phyloP scores from a whole-genome alignment of 2,797 vertebrate species.

The Spinibarbus caldwelli region DNA sequence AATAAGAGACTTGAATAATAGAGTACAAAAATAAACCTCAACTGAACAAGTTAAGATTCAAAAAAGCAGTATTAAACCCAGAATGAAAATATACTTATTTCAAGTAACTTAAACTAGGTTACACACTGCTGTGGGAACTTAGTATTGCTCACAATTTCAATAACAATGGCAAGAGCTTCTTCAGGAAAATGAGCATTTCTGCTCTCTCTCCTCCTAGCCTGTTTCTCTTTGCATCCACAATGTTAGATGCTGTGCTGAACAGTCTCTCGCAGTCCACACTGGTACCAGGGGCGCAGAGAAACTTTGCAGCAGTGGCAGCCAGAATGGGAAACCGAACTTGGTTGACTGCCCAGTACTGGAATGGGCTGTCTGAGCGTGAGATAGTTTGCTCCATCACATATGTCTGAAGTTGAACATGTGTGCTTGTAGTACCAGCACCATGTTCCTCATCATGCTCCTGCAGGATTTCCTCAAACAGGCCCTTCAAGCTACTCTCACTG shows the following conservation, averaged over 20 bases:
- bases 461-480: neutral
- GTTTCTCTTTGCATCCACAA: too few relatives aligned
- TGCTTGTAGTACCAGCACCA: neutral
- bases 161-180: neutral
- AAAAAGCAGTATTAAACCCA: neutral
- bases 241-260: neutral
- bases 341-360: conserved; percentile 17
- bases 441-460: neutral
- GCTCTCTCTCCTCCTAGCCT: too few relatives aligned
- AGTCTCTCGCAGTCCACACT: neutral
- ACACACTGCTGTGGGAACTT: neutral
- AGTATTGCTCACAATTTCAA: conserved; percentile 12
- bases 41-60: neutral
- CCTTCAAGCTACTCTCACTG: neutral
- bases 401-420: neutral
- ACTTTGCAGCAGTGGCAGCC: conserved; percentile 10
- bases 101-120: conserved; percentile 6
- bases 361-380: neutral
- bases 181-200: too few relatives aligned
- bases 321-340: conserved; percentile 7
- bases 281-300: neutral
- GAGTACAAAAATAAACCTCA: neutral
- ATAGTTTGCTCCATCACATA: neutral
- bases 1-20: neutral
- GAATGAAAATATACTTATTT: neutral